Evolutionary conservation across 2,888 invertebrate genomes (phyloP).

Genomic region (Apantesis nais): DNA sequence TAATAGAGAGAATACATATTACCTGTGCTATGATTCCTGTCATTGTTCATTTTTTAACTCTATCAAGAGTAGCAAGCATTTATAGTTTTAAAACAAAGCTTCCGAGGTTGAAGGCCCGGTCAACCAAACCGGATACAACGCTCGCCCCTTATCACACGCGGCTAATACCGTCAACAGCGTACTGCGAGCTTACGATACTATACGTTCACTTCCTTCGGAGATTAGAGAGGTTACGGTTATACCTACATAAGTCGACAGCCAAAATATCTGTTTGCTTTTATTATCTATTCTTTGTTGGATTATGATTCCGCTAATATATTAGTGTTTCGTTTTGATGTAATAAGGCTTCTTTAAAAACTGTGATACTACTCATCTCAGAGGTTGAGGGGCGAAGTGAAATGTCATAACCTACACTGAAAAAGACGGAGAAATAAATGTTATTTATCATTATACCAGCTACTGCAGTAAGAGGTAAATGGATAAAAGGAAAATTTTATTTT

Average conservation of each 20-base stretch:
- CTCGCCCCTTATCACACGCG: constrained; percentile 20
- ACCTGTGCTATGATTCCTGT: neutral
- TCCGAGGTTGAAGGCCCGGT: constrained; percentile 15
- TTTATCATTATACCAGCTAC: neutral
- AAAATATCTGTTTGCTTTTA: neutral
- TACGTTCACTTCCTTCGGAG: constrained; percentile 8
- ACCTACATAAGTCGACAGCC: neutral
- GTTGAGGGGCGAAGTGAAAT: neutral
- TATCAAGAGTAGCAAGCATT: constrained; percentile 7
- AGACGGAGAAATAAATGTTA: neutral
- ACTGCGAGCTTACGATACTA: constrained; percentile 15
- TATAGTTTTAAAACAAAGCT: constrained; percentile 12
- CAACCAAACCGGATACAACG: constrained; percentile 13
- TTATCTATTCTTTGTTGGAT: neutral
- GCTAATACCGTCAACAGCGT: constrained; percentile 16
- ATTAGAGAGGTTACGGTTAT: constrained; percentile 13
- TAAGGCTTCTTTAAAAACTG: too few species aligned
- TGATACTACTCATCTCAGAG: neutral
- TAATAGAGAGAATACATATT: neutral
- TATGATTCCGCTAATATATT: too few species aligned
- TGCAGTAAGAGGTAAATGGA: neutral
- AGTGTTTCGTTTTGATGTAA: too few species aligned
- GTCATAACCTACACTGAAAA: neutral
- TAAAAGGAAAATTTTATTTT: too few species aligned
- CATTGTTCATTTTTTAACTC: neutral